phyloP scores from a whole-genome alignment of 2,797 vertebrate genomes.

The Enteromius viviparus region DNA sequence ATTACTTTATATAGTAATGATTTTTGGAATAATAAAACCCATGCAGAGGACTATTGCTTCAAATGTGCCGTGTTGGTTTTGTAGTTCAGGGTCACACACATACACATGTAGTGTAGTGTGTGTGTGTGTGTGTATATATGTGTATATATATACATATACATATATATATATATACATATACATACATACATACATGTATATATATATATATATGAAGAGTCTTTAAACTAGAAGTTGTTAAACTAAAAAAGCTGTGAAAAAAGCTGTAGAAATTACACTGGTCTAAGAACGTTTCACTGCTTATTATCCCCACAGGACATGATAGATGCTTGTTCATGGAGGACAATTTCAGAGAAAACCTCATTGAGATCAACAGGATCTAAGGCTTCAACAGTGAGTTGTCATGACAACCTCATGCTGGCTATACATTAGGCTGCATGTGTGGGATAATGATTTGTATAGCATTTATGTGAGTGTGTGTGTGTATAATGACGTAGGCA shows the following conservation, averaged over 20 bases:
- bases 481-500: not conserved
- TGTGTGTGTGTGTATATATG: no score
- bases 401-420: constrained; percentile 32
- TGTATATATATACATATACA: no score
- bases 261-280: not conserved
- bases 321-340: constrained; percentile 6
- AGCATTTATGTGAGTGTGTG: not conserved
- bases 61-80: no score
- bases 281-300: not conserved
- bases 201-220: no score
- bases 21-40: no score
- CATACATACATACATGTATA: no score
- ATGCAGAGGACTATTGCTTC: no score
- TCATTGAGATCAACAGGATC: constrained; percentile 35
- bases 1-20: no score
- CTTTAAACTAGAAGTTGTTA: not conserved
- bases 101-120: no score
- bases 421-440: constrained; percentile 21
- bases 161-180: no score
- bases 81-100: no score
- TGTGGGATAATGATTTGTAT: constrained; percentile 32
- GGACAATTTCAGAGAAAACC: constrained; percentile 19
- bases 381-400: constrained; percentile 23
- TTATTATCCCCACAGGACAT: constrained; percentile 30
- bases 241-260: not conserved